Evolutionary conservation across 30 jellyfish, hydroid and myxozoan species (phyloP).

Genomic region (Pelagia noctiluca): DNA sequence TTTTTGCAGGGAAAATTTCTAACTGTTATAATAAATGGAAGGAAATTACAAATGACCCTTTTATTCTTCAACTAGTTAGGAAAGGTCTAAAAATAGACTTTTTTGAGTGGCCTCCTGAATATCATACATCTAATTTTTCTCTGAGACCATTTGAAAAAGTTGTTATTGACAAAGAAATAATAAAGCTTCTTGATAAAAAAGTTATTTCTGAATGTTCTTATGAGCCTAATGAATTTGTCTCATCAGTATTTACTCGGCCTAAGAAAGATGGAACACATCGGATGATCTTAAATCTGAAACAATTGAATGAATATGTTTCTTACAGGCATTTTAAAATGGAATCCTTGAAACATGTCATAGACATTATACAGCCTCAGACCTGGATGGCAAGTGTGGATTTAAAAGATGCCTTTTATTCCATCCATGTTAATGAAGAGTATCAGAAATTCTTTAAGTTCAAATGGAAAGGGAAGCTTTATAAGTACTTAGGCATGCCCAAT

Average conservation of each 20-base stretch:
- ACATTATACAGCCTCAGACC: not conserved
- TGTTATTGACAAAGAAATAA: not conserved
- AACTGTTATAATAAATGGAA: not conserved
- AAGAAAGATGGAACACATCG: slow-evolving; percentile 45
- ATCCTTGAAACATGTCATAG: not conserved
- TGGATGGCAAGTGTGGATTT: not conserved
- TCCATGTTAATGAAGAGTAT: not conserved
- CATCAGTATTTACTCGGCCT: not conserved
- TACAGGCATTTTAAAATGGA: not conserved
- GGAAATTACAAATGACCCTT: not conserved
- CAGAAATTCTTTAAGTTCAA: slow-evolving; percentile 44
- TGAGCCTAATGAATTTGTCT: slow-evolving; percentile 2
- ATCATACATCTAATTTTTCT: not conserved
- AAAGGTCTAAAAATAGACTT: not conserved
- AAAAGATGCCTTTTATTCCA: slow-evolving; percentile 36
- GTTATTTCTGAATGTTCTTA: not conserved
- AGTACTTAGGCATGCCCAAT: not conserved
- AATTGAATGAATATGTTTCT: not conserved
- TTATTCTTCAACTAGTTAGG: not conserved
- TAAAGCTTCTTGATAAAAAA: not conserved
- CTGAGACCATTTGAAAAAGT: not conserved
- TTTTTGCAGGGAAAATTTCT: not conserved
- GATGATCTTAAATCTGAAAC: slow-evolving; percentile 17
- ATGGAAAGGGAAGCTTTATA: not conserved
- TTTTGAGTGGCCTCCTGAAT: not conserved